These are phyloP conservation scores for Eurystomus gularis DNA, from an alignment of 2,113 vertebrate genomes.

Conservation along the genomic window DNA sequence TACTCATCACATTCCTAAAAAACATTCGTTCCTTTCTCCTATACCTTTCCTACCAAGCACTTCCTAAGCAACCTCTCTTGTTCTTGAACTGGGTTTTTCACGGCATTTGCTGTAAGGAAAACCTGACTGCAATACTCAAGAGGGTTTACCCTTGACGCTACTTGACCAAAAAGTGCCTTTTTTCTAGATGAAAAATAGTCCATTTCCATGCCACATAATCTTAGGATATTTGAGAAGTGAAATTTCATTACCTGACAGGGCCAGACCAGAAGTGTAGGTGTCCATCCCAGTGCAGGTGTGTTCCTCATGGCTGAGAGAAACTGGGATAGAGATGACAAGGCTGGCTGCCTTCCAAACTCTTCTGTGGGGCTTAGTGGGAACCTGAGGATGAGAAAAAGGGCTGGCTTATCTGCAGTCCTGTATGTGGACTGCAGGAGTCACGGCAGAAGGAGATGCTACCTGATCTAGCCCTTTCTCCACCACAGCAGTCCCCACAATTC, in stretches of 20 bases:
- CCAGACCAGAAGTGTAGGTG: neutral
- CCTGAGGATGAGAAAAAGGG: neutral
- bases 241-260: neutral
- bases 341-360: neutral
- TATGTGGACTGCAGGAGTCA: rapidly evolving
- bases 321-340: neutral
- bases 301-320: neutral
- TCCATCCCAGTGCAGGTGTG: neutral
- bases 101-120: neutral
- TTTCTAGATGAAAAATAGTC: neutral
- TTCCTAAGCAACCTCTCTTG: neutral
- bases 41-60: neutral
- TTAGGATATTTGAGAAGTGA: neutral
- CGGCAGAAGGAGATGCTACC: neutral
- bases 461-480: neutral
- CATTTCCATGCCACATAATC: neutral
- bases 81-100: neutral
- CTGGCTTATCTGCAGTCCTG: neutral
- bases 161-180: neutral
- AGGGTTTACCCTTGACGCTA: neutral
- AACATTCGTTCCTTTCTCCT: neutral
- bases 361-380: neutral
- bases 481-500: neutral
- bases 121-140: neutral
- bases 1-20: neutral